Percentiles rank a stretch among this genome's conserved stretches.
Conservation (phyloP, 2,113 vertebrate species). For the Taxidea taxus region DNA sequence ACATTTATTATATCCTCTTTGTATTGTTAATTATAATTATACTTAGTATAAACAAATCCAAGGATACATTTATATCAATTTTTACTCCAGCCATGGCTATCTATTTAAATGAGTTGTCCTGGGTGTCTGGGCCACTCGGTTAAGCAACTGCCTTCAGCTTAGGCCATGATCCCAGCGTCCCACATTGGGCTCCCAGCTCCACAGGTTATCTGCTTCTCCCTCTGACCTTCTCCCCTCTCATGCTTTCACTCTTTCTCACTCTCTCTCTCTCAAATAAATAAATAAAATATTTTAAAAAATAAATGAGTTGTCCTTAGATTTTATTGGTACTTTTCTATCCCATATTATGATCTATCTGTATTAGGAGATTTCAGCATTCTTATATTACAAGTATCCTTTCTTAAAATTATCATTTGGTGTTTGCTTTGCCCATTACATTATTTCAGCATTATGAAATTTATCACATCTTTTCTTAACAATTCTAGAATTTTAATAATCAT, state of each 20-base stretch:
- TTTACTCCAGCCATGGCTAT: neutral
- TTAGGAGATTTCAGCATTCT: neutral
- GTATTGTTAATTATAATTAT: neutral
- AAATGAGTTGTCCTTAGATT: neutral
- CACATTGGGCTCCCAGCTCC: no score
- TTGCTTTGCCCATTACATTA: neutral
- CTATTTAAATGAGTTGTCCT: neutral
- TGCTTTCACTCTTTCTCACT: no score
- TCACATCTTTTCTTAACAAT: neutral
- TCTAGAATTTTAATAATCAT: neutral
- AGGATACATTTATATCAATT: neutral
- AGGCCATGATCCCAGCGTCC: no score
- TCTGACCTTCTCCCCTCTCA: no score
- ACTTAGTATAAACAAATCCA: neutral
- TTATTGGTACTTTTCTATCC: neutral
- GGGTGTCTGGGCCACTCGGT: no score
- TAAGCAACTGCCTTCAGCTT: no score
- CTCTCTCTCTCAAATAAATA: no score
- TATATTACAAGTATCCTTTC: neutral
- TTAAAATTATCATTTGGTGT: neutral
- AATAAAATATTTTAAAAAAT: no score
- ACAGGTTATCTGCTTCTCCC: no score
- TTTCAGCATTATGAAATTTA: neutral
- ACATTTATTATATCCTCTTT: neutral
- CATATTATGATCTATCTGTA: neutral